phyloP scores from a whole-genome alignment of 2,888 invertebrate species.

The Callosobruchus maculatus region DNA sequence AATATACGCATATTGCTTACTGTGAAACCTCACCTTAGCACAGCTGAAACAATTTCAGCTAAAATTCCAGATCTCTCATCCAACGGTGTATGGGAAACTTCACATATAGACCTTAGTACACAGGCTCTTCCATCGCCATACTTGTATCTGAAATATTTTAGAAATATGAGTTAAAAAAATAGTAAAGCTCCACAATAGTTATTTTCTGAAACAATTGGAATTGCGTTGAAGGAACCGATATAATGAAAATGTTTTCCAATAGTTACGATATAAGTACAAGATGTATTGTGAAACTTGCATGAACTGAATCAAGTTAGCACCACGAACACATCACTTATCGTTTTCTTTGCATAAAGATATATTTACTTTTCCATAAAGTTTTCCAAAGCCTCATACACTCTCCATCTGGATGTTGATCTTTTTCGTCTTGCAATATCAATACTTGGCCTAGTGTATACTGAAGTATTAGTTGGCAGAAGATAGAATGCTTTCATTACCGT shows the following conservation, averaged over 20 bases:
- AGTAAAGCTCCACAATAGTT: too few species aligned
- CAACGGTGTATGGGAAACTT: constrained; percentile 57
- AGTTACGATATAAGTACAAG: too few species aligned
- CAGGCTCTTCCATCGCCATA: constrained; percentile 64
- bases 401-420: constrained; percentile 41
- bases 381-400: constrained; percentile 39
- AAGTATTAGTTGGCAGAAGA: constrained; percentile 61
- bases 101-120: constrained; percentile 72
- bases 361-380: constrained; percentile 37
- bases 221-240: too few species aligned
- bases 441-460: constrained; percentile 54
- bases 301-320: too few species aligned
- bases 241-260: too few species aligned
- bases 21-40: constrained; percentile 73
- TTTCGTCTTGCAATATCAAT: constrained; percentile 32
- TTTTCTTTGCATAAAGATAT: background rate
- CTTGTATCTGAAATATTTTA: constrained; percentile 54
- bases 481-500: constrained; percentile 67
- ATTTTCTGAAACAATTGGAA: too few species aligned
- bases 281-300: too few species aligned
- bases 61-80: constrained; percentile 60
- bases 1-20: too few species aligned
- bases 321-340: background rate
- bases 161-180: too few species aligned
- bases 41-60: constrained; percentile 62